A percentile compares a stretch with the other conserved stretches of the same genome.
Conservation (phyloP, 1,140 invertebrate species). For the Philotrypesis tridentata region DNA sequence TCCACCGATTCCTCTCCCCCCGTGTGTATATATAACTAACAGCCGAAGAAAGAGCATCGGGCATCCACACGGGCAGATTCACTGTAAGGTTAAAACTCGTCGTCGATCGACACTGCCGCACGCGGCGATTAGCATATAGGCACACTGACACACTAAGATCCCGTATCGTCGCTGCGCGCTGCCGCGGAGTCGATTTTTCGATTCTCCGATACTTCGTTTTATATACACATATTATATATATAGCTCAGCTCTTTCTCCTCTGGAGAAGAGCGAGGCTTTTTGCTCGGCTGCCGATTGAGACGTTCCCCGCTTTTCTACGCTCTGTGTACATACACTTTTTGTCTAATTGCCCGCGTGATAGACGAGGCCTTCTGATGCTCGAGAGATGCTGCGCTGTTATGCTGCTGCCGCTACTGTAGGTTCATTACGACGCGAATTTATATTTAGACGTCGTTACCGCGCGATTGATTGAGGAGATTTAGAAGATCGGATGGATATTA, state of each 20-base stretch:
- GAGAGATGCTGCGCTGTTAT: neutral
- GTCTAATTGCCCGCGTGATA: neutral
- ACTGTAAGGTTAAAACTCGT: conserved; percentile 49
- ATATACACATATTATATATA: neutral
- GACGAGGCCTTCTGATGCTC: no score
- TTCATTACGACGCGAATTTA: neutral
- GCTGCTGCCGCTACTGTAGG: neutral
- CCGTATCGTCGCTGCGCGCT: conserved; percentile 53
- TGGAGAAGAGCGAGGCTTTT: neutral
- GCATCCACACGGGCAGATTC: neutral
- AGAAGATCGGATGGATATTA: neutral
- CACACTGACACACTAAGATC: conserved; percentile 72
- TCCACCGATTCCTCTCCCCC: no score
- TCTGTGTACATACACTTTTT: neutral
- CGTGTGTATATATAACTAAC: neutral
- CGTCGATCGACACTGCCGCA: conserved; percentile 45
- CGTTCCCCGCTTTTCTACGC: conserved; percentile 13
- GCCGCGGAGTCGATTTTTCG: conserved; percentile 16
- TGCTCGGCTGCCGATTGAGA: neutral
- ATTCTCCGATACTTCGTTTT: conserved; percentile 48
- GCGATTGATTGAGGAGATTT: neutral
- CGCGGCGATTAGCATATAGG: conserved; percentile 69
- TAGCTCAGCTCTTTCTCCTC: neutral
- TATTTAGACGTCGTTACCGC: no score
- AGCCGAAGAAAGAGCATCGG: neutral